Base-by-base conservation (phyloP, 2,113 vertebrate genomes). In the Sinocyclocheilus anshuiensis region DNA sequence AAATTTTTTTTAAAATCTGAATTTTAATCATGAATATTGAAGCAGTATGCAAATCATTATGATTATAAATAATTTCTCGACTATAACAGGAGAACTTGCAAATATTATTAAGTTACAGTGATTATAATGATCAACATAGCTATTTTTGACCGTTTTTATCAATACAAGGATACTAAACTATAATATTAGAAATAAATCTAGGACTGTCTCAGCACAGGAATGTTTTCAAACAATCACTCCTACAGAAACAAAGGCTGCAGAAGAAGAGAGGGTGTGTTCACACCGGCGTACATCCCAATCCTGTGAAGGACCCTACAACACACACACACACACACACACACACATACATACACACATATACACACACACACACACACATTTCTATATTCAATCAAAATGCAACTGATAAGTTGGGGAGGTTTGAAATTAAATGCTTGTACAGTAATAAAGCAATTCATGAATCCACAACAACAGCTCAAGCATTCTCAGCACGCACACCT, bases 401-500 rank as follows among this genome's bases (percentile, higher is more conserved):
- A 15, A 61, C 6, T 20, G 22, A n/a, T 39, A 79, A 61, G 7
- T 42, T 45, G 78, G 10, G 2, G 39, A 75, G 39, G 80, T 79
- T 55, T 85, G 42, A 77, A 63, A 81, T 78, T 82, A 50, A 50
- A 61, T 16, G 24, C 53, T 42, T 76, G 33, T 84, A 74, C 67
- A 15, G 75, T 76, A 26, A 80, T 26, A 39, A 74, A 57, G 33
- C 79, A 12, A 33, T 87, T 13, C 26, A 72, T 71, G 39, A 36
- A 75, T n/a, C 50, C 12, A 53, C 53, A 81, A 33, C n/a, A 33
- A 33, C 69, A 84, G 13, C 74, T 81, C 80, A 74, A 75, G 48
- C 57, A 63, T 39, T 33, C 59, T 61, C 74, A 29, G 42, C 75
- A 82, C 12, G 26, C 83, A 71, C 87, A 86, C 81, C 84, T 39